Conservation (phyloP, 2,888 invertebrate species). For the Euclidia mi region DNA sequence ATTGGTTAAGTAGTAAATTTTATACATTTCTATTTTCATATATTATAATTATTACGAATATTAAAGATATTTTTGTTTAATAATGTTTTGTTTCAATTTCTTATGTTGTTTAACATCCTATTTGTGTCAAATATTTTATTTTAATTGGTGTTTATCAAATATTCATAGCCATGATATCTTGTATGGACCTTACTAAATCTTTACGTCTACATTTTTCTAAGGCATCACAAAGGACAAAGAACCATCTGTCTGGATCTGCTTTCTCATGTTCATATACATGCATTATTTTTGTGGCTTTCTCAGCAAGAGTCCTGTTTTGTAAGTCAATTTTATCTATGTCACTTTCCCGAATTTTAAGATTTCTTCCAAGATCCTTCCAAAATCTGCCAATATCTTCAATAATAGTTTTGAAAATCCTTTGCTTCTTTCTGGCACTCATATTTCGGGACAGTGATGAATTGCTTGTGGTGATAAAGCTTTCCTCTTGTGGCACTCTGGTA, state of each 20-base stretch:
- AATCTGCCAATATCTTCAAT: constrained; percentile 75
- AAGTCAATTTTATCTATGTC: constrained; percentile 77
- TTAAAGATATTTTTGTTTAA: too few species aligned
- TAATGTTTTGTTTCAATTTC: too few species aligned
- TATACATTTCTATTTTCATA: too few species aligned
- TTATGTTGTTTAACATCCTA: too few species aligned
- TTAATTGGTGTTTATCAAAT: too few species aligned
- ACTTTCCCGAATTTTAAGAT: constrained; percentile 75
- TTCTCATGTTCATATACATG: constrained; percentile 62
- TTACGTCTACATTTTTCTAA: constrained; percentile 76
- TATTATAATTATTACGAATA: too few species aligned
- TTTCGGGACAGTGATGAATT: constrained; percentile 55
- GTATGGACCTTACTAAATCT: constrained; percentile 73
- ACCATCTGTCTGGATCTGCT: constrained; percentile 79
- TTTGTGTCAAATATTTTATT: too few species aligned
- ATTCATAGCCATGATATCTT: constrained; percentile 80
- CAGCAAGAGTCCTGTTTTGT: constrained; percentile 54
- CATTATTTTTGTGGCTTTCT: constrained; percentile 72
- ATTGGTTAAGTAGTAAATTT: too few species aligned
- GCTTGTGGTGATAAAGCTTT: constrained; percentile 42
- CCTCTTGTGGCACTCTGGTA: constrained; percentile 41
- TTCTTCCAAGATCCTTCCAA: constrained; percentile 81
- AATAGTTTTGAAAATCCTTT: constrained; percentile 73
- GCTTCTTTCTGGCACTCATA: constrained; percentile 66
- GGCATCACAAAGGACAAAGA: constrained; percentile 76